Percentiles rank a stretch among this genome's conserved stretches.
These are phyloP conservation scores for Carterocephalus palaemon DNA, from an alignment of 2,888 invertebrate species.

Conservation along the genomic window DNA sequence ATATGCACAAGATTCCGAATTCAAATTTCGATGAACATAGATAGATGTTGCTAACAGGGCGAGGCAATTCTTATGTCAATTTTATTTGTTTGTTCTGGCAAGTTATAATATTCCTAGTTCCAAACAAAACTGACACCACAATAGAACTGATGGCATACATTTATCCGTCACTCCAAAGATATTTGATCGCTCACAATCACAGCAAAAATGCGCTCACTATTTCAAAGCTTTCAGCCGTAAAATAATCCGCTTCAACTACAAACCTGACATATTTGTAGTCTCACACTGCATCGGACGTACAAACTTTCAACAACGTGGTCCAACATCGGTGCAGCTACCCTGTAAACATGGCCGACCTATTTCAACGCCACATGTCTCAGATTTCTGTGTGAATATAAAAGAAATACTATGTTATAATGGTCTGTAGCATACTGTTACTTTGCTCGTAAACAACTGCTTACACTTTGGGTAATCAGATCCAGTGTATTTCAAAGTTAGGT, in stretches of 20 bases:
- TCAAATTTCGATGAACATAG: too few species aligned
- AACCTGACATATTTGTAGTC: conserved; percentile 25
- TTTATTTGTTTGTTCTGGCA: too few species aligned
- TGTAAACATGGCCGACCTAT: conserved; percentile 53
- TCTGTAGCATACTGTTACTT: conserved; percentile 16
- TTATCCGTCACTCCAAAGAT: conserved; percentile 7
- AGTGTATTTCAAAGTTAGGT: conserved; percentile 6
- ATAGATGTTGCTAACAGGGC: too few species aligned
- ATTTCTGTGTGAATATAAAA: conserved; percentile 55
- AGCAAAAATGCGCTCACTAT: conserved; percentile 12
- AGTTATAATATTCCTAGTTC: too few species aligned
- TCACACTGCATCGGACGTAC: conserved; percentile 23
- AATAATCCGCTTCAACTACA: conserved; percentile 19
- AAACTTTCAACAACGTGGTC: conserved; percentile 14
- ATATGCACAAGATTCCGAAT: too few species aligned
- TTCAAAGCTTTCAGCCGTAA: conserved; percentile 24
- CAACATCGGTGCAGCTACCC: conserved; percentile 37
- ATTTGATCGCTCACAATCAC: conserved; percentile 12
- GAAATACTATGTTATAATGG: conserved; percentile 39
- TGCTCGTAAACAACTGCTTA: conserved; percentile 12
- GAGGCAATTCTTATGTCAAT: too few species aligned
- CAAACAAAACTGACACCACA: too few species aligned
- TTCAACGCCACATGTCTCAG: conserved; percentile 61
- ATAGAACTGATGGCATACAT: neutral
- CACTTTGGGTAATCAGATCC: conserved; percentile 8